These are phyloP conservation scores for Crotalus viridis DNA, from an alignment of 2,113 vertebrate species.

Conservation along the genomic window DNA sequence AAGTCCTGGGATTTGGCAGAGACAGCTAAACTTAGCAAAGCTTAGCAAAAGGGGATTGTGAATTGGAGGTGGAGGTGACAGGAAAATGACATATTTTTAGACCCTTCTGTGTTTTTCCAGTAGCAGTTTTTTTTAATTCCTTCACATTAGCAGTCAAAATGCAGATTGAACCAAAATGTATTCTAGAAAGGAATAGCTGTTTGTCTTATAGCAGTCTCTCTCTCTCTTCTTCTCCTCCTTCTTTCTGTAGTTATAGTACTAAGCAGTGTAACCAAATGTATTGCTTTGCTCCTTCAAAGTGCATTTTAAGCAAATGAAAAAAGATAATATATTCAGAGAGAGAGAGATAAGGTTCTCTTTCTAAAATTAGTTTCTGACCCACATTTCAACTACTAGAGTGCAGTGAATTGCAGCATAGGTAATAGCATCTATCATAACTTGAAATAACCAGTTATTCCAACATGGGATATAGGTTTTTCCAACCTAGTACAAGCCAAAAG, in stretches of 20 bases:
- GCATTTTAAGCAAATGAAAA: slow-evolving; percentile 18
- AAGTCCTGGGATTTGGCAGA: slow-evolving; percentile 58
- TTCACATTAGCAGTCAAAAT: not conserved
- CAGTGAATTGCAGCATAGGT: not conserved
- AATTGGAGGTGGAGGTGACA: slow-evolving; percentile 4
- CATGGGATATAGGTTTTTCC: not conserved
- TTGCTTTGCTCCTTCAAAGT: slow-evolving; percentile 31
- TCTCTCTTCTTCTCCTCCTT: fast-evolving
- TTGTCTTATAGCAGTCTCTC: not conserved
- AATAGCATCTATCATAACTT: not conserved
- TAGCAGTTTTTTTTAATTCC: slow-evolving; percentile 27
- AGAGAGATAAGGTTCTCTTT: slow-evolving; percentile 15
- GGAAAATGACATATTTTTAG: slow-evolving; percentile 26
- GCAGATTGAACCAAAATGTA: not conserved
- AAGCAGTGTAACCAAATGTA: slow-evolving; percentile 14
- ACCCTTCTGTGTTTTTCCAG: slow-evolving; percentile 33
- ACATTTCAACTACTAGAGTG: not conserved
- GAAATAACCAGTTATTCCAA: not conserved
- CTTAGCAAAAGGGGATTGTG: slow-evolving; percentile 29
- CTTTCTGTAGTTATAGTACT: slow-evolving; percentile 19
- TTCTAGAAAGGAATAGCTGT: not conserved
- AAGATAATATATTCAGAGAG: not conserved
- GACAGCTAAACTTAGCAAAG: slow-evolving; percentile 57
- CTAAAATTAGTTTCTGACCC: slow-evolving; percentile 32
- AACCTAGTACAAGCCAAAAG: not conserved